Conservation (phyloP, 2,113 vertebrate genomes). For the Callipepla californica region DNA sequence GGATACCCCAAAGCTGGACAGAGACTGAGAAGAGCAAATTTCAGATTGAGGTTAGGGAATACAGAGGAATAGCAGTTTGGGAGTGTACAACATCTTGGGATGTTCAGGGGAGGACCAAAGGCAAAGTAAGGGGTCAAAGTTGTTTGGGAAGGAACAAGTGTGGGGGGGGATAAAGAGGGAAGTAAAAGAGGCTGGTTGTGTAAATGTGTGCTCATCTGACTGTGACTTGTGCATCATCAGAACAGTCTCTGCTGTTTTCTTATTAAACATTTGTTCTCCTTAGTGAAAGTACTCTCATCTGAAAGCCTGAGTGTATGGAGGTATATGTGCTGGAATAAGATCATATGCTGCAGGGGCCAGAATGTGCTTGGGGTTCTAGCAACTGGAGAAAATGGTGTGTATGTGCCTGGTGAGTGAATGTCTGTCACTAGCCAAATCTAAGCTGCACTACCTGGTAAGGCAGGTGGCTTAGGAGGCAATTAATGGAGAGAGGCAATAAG, state of each 20-base stretch:
- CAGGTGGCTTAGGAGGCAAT: neutral
- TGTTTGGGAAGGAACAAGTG: neutral
- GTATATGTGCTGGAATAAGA: neutral
- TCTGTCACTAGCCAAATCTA: neutral
- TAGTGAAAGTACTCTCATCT: neutral
- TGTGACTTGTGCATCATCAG: neutral
- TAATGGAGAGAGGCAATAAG: neutral
- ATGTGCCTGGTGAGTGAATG: neutral
- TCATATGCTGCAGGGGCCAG: no score
- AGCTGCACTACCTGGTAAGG: neutral
- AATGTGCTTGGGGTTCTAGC: neutral
- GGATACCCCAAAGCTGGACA: neutral
- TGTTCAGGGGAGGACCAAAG: neutral
- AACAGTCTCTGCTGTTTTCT: neutral
- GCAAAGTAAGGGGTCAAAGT: neutral
- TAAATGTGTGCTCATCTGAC: neutral
- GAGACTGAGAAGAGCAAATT: neutral
- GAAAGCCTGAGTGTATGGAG: neutral
- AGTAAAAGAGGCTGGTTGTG: neutral
- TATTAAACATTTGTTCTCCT: neutral
- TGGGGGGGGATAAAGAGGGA: no score
- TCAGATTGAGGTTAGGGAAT: neutral
- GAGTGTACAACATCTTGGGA: neutral
- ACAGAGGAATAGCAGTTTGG: neutral
- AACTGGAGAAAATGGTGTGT: neutral